Conservation (phyloP, 2,797 vertebrate genomes). For the Austrolebias charrua region DNA sequence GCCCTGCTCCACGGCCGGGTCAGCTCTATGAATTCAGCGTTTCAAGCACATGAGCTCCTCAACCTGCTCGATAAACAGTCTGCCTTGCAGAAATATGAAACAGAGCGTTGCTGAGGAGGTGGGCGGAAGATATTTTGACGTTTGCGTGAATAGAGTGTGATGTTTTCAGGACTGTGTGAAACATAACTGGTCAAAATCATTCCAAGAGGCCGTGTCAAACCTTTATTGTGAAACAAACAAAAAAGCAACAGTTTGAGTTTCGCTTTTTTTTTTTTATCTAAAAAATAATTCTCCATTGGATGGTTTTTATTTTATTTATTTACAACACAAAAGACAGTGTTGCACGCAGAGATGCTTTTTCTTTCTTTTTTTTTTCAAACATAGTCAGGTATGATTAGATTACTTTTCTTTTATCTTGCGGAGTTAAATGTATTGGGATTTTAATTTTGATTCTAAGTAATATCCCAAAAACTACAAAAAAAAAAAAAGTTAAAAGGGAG, state of each 20-base stretch:
- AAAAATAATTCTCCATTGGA: too few species aligned
- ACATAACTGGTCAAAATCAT: neutral
- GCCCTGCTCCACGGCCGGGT: constrained; percentile 39
- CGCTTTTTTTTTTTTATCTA: too few species aligned
- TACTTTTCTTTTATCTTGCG: too few species aligned
- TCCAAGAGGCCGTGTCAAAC: neutral
- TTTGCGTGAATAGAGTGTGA: constrained; percentile 1
- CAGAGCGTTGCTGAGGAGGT: constrained; percentile 4
- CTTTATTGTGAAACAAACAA: neutral
- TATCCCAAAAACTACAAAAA: too few species aligned
- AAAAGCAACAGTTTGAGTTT: neutral
- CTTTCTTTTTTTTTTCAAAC: too few species aligned
- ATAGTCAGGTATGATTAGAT: too few species aligned
- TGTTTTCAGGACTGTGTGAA: constrained; percentile 7
- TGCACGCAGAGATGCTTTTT: too few species aligned
- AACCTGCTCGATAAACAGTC: constrained; percentile 31
- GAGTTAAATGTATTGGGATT: too few species aligned
- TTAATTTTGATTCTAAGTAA: too few species aligned
- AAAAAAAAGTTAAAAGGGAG: too few species aligned
- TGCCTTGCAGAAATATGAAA: constrained; percentile 21
- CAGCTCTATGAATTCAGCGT: constrained; percentile 22
- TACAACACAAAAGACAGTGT: neutral
- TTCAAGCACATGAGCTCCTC: constrained; percentile 40
- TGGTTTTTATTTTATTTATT: too few species aligned
- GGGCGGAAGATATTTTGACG: constrained; percentile 14